These are phyloP conservation scores for Lithophane leautieri DNA, from an alignment of 2,888 invertebrate genomes.

Conservation along the genomic window DNA sequence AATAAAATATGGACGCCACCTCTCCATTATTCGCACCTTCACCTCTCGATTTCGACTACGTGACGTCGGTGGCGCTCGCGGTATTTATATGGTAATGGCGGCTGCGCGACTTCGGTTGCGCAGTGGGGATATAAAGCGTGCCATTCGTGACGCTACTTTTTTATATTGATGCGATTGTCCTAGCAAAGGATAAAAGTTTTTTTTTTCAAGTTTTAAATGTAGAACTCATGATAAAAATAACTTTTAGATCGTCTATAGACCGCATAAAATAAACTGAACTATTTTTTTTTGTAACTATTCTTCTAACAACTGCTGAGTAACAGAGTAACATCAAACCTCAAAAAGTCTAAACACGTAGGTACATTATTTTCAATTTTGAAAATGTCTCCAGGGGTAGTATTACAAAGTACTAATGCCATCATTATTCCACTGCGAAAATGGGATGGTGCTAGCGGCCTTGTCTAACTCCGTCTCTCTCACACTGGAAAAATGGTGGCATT, in stretches of 20 bases:
- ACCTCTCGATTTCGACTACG: conserved; percentile 89
- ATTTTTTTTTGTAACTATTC: background rate
- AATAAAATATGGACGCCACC: conserved; percentile 87
- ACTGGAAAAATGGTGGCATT: no score
- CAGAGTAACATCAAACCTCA: background rate
- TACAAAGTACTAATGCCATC: no score
- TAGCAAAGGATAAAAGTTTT: background rate
- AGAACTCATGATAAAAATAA: background rate
- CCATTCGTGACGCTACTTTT: conserved; percentile 59
- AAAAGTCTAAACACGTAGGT: background rate
- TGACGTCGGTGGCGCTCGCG: conserved; percentile 82
- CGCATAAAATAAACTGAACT: background rate
- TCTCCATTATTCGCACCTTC: conserved; percentile 89
- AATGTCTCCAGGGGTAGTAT: no score
- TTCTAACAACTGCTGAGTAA: background rate
- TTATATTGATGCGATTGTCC: conserved; percentile 18
- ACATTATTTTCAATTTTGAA: background rate
- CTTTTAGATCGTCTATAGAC: background rate
- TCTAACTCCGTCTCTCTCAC: no score
- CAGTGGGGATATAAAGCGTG: conserved; percentile 84
- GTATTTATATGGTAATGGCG: conserved; percentile 85
- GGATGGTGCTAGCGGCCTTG: no score
- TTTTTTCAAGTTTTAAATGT: background rate
- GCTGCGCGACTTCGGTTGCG: conserved; percentile 82
- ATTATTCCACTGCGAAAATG: no score